Conservation (phyloP, 2,888 invertebrate species). For the Criorhina ranunculi region DNA sequence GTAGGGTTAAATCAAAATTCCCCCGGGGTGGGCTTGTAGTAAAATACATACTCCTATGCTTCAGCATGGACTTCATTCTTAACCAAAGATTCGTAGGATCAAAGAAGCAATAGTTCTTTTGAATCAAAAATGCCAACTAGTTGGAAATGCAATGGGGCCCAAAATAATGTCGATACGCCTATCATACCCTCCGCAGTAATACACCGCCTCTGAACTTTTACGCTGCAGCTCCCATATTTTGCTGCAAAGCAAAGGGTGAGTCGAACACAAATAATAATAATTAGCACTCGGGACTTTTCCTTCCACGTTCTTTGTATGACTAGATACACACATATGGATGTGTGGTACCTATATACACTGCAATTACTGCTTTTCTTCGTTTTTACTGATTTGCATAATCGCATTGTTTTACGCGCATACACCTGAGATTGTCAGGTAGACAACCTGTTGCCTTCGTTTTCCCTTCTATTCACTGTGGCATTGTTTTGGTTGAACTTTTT, state of each 20-base stretch:
- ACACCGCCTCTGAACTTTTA: background rate
- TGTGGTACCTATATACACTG: conserved; percentile 16
- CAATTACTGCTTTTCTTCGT: conserved; percentile 40
- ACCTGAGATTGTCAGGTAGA: conserved; percentile 53
- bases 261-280: conserved; percentile 36
- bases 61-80: too few species aligned
- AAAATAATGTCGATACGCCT: background rate
- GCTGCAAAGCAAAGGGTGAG: background rate
- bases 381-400: conserved; percentile 49
- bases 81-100: too few species aligned
- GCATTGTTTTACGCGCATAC: conserved; percentile 61
- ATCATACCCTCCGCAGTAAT: background rate
- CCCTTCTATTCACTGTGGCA: conserved; percentile 7
- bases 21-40: too few species aligned
- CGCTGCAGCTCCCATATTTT: background rate
- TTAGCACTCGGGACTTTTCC: conserved; percentile 5
- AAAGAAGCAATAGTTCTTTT: too few species aligned
- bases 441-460: conserved; percentile 57
- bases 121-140: too few species aligned
- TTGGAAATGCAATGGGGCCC: background rate
- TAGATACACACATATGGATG: conserved; percentile 2
- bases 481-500: conserved; percentile 33
- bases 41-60: too few species aligned
- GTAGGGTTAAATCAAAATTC: too few species aligned
- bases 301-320: background rate